These are phyloP conservation scores for Bathynomus jamesi DNA, from an alignment of 1,140 invertebrate genomes.

Conservation along the genomic window DNA sequence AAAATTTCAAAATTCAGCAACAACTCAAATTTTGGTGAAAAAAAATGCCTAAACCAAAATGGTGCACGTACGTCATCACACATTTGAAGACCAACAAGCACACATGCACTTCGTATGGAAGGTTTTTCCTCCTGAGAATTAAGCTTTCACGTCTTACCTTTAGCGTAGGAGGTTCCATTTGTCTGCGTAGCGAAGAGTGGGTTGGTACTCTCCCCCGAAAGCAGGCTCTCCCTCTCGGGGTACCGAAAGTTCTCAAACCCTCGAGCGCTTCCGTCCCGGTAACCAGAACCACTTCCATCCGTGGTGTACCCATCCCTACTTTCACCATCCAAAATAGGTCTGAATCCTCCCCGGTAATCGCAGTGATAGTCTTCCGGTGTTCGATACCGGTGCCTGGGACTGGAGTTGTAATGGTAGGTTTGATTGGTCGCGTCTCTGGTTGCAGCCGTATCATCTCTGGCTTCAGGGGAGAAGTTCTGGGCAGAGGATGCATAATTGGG, in stretches of 20 bases:
- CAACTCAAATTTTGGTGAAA: no score
- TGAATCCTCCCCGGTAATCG: conserved; percentile 33
- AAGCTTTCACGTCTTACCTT: no score
- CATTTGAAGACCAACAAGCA: no score
- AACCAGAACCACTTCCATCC: conserved; percentile 29
- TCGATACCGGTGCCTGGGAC: conserved; percentile 20
- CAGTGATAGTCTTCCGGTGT: conserved; percentile 32
- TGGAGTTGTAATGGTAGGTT: conserved; percentile 8
- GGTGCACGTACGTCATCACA: no score
- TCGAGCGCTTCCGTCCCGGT: conserved; percentile 19
- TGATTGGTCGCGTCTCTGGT: background rate
- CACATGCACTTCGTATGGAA: no score
- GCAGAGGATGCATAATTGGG: background rate
- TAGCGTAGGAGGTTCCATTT: background rate
- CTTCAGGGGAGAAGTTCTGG: background rate
- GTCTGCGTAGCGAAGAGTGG: background rate
- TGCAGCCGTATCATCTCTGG: background rate
- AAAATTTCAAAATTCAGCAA: no score
- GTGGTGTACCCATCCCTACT: conserved; percentile 32
- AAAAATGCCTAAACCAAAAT: no score
- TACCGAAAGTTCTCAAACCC: conserved; percentile 33
- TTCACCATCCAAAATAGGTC: conserved; percentile 8
- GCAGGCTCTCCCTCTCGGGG: conserved; percentile 25
- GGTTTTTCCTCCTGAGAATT: no score
- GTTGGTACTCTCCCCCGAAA: conserved; percentile 13